Percentiles rank a stretch among this genome's conserved stretches.
These are phyloP conservation scores for Anticlea derivata DNA, from an alignment of 2,888 invertebrate genomes.

Conservation along the genomic window DNA sequence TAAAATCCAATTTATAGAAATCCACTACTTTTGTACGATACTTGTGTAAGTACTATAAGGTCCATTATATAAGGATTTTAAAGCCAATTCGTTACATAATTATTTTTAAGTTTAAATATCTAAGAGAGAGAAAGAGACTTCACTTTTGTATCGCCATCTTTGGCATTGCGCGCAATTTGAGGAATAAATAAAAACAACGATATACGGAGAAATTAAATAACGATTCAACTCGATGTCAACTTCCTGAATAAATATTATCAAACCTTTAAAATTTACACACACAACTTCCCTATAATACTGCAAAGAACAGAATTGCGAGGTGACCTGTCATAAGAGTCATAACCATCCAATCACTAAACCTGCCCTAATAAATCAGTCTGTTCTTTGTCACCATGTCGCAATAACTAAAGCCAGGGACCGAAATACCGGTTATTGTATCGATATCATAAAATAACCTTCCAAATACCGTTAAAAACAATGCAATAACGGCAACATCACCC, in stretches of 20 bases:
- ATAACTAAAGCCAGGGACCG: conserved; percentile 48
- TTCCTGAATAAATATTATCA: neutral
- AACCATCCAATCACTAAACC: conserved; percentile 49
- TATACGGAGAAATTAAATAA: too few relatives aligned
- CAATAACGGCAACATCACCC: neutral
- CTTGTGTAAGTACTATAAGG: too few relatives aligned
- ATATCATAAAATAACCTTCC: neutral
- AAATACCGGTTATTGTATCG: neutral
- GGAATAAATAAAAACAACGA: too few relatives aligned
- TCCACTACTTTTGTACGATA: too few relatives aligned
- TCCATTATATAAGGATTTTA: too few relatives aligned
- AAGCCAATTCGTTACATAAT: too few relatives aligned
- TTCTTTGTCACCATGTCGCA: conserved; percentile 60
- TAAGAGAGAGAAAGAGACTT: too few relatives aligned
- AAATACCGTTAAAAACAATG: neutral
- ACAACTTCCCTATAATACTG: conserved; percentile 68
- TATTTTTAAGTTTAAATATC: too few relatives aligned
- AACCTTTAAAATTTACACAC: conserved; percentile 34
- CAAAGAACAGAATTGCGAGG: conserved; percentile 55
- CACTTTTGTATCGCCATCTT: too few relatives aligned
- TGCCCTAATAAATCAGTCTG: conserved; percentile 72
- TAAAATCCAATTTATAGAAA: too few relatives aligned
- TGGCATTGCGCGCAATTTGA: too few relatives aligned
- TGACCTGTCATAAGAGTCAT: conserved; percentile 38
- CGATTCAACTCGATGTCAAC: too few relatives aligned